Conservation (phyloP, 2,797 vertebrate genomes). For the Galagoides demidoff region DNA sequence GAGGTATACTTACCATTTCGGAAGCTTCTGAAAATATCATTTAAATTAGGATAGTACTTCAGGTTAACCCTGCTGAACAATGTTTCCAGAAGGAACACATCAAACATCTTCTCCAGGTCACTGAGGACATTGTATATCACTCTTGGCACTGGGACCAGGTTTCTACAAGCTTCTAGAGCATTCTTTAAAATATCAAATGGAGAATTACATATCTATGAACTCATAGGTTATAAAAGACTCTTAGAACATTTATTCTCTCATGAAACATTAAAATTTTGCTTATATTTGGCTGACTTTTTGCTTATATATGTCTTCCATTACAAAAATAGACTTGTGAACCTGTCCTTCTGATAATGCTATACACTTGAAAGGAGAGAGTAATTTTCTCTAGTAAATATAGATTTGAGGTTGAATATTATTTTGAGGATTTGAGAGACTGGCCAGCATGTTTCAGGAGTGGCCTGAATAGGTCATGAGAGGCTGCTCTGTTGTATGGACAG, state of each 20-base stretch:
- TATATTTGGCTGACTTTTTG: background rate
- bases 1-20: conserved; percentile 56
- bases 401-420: background rate
- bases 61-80: conserved; percentile 57
- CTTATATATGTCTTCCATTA: background rate
- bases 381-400: background rate
- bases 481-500: too few species aligned
- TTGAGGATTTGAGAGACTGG: background rate
- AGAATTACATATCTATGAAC: background rate
- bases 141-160: background rate
- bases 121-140: conserved; percentile 37
- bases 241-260: background rate
- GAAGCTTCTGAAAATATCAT: background rate
- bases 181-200: conserved; percentile 56
- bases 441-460: too few species aligned
- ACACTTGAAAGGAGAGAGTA: background rate
- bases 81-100: background rate
- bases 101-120: conserved; percentile 63
- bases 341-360: background rate
- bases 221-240: background rate
- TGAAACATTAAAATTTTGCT: background rate
- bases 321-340: background rate
- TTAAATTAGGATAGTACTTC: conserved; percentile 53
- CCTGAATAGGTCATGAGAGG: background rate
- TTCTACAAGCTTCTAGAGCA: conserved; percentile 42